Conservation (phyloP, 2,113 vertebrate species). For the Callopanchax toddi region DNA sequence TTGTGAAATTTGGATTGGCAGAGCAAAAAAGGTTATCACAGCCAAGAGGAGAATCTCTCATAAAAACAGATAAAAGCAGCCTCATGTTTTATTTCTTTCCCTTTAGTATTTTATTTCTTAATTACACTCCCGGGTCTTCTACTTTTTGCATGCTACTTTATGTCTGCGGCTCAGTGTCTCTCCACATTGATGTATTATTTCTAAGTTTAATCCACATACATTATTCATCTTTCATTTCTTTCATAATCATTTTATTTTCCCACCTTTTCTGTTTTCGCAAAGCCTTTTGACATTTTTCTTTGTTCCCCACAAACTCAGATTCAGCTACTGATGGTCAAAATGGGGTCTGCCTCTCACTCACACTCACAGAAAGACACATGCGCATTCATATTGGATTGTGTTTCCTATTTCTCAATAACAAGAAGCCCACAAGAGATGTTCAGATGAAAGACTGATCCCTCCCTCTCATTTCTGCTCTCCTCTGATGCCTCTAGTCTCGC, state of each 20-base stretch:
- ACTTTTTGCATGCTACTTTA: conserved; percentile 1
- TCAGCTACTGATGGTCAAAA: conserved; percentile 6
- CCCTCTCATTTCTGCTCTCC: conserved; percentile 18
- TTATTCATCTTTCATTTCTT: conserved; percentile 3
- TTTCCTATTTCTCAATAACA: conserved; percentile 39
- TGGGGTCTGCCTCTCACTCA: neutral
- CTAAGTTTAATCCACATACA: conserved; percentile 9
- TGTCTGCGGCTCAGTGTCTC: conserved; percentile 1
- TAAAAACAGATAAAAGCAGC: neutral
- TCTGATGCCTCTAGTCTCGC: conserved; percentile 14
- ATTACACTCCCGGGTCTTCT: neutral
- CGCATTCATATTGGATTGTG: conserved; percentile 46
- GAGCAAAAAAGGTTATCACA: conserved; percentile 10
- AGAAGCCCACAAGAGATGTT: conserved; percentile 16
- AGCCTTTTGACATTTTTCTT: conserved; percentile 8
- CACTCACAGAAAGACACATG: neutral
- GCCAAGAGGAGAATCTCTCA: neutral
- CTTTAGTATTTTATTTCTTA: neutral
- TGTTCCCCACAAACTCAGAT: neutral
- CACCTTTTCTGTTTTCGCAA: conserved; percentile 10
- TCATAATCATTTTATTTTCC: conserved; percentile 5
- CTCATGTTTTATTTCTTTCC: neutral
- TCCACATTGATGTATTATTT: conserved; percentile 42
- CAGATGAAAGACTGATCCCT: conserved; percentile 58
- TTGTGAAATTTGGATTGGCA: neutral